These are phyloP conservation scores for Tenodera sinensis DNA, from an alignment of 2,888 invertebrate genomes.

Conservation along the genomic window DNA sequence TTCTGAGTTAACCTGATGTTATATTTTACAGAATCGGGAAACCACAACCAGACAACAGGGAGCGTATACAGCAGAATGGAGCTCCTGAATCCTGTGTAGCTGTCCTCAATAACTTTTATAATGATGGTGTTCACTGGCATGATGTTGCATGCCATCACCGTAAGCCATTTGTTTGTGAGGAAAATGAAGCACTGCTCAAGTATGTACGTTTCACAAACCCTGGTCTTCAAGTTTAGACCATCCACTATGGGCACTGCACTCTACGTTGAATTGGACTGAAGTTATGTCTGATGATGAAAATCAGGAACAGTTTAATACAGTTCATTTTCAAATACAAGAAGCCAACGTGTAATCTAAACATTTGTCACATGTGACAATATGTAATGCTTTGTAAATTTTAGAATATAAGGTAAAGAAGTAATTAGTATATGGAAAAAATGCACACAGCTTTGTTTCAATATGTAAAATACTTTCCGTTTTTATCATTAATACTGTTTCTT, in stretches of 20 bases:
- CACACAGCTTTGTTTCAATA: too few species aligned
- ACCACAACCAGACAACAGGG: slow-evolving; percentile 84
- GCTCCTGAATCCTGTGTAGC: slow-evolving; percentile 84
- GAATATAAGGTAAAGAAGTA: too few species aligned
- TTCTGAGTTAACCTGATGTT: neutral
- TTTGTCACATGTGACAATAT: neutral
- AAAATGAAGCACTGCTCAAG: slow-evolving; percentile 80
- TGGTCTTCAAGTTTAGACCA: slow-evolving; percentile 9
- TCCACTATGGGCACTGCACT: neutral
- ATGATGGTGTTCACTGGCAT: slow-evolving; percentile 88
- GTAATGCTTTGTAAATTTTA: too few species aligned
- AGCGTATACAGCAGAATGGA: slow-evolving; percentile 70
- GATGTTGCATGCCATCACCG: slow-evolving; percentile 86
- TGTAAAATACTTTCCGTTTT: too few species aligned
- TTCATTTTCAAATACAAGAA: neutral
- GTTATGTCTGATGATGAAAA: too few species aligned
- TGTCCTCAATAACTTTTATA: slow-evolving; percentile 84
- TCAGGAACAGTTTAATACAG: too few species aligned
- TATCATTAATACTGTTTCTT: too few species aligned
- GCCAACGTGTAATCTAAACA: neutral
- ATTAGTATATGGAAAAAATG: too few species aligned
- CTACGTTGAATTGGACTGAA: too few species aligned
- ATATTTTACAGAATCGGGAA: slow-evolving; percentile 57
- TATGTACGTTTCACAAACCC: slow-evolving; percentile 65
- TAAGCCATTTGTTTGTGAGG: slow-evolving; percentile 86